These are phyloP conservation scores for Horisme vitalbata DNA, from an alignment of 2,888 invertebrate species.

Conservation along the genomic window DNA sequence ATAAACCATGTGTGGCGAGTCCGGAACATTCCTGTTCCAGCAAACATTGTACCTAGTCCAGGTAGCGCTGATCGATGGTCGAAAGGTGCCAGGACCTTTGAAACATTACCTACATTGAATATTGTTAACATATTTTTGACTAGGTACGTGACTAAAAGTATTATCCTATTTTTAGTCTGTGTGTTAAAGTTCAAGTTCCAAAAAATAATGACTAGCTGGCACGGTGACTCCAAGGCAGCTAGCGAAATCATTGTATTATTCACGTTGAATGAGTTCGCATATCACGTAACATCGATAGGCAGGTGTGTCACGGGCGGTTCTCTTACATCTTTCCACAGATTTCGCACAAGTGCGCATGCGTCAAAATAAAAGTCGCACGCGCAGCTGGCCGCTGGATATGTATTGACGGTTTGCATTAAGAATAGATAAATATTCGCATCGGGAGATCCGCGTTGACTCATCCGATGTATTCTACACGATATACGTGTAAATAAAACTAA, in stretches of 20 bases:
- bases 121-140: no score
- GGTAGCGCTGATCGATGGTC: no score
- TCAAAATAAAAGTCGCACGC: constrained; percentile 18
- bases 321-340: constrained; percentile 22
- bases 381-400: constrained; percentile 4
- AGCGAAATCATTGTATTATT: not conserved
- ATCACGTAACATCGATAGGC: constrained; percentile 31
- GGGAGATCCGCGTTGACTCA: constrained; percentile 45
- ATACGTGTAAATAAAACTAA: not conserved
- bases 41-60: no score
- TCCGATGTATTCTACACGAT: constrained; percentile 1
- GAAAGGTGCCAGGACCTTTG: no score
- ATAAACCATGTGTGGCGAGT: no score
- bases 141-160: no score
- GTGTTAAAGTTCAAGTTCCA: no score
- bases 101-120: no score
- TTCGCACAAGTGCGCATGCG: constrained; percentile 11
- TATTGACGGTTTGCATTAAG: constrained; percentile 2
- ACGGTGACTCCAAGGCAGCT: no score
- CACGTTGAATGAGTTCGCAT: constrained; percentile 14
- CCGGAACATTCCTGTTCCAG: no score
- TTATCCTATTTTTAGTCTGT: no score
- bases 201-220: no score
- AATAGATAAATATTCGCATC: constrained; percentile 28
- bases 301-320: constrained; percentile 42